Evolutionary conservation across 2,113 vertebrate genomes (phyloP), one percentile per base, ranked within the genome.

Genomic region (Empidonax alnorum): DNA sequence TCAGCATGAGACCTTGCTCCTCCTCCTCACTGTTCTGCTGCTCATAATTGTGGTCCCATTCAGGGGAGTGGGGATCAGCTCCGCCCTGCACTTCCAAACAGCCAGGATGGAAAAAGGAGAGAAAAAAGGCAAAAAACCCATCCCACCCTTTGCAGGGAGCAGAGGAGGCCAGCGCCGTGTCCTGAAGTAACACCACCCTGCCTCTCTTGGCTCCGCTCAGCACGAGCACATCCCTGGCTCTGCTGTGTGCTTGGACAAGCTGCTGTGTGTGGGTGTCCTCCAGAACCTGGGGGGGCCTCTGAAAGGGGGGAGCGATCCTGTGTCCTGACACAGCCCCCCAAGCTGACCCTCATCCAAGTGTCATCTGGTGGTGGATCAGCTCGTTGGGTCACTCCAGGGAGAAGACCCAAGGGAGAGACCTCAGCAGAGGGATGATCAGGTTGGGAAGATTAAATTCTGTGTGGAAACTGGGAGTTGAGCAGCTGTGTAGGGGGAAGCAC

Each of bases 171-270:
- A 87, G 80, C 17, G 0, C 63, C 0, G 46, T 91, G 92, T 95
- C 95, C 95, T 96, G 92, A 42, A 94, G 84, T 89, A 44, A 96
- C 92, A 87, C 81, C 76, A n/a, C 3, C 72, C 80, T 67, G 78
- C 79, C 94, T 94, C 24, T 4, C 81, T 86, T 80, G 87, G 95
- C 94, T 93, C 84, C 41, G 84, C 84, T 75, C 71, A 8, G 39
- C 53, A 3, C 62, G 1, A 84, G 90, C 87, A 89, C 94, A 91
- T 52, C 95, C 87, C 73, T 73, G 92, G 80, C 94, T 8, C 15
- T 0, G 35, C 73, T 81, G 49, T 13, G 33, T 6, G 49, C 80
- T 84, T 23, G 84, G 58, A 85, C 24, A 5, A 71, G 69, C 72
- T 65, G 86, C 78, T 0, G 6, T 28, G 83, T 5, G 76, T 75